Evolutionary conservation across 2,797 vertebrate species (phyloP), one percentile per base, ranked within the genome.

Genomic region (Leptatherina wallacei): DNA sequence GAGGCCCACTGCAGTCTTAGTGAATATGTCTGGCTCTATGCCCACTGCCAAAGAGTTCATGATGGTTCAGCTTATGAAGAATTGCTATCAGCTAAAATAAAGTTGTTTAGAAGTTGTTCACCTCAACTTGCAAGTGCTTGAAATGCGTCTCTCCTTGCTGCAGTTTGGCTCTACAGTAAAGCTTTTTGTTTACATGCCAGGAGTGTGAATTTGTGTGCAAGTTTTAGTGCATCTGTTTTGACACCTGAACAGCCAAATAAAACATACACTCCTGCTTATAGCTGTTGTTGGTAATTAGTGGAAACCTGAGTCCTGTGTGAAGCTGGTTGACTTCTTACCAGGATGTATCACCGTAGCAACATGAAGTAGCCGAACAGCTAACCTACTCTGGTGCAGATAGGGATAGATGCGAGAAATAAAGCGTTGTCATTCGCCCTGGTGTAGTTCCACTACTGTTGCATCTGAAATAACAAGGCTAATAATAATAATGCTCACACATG

Each of bases 11-110:
- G 65, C 24, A 65, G n/a, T 20, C 24, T 47, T 18, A 29, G 9
- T 27, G 29, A 61, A 61, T 55, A 18, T 35, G n/a, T 35, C 35
- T 61, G 63, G 69, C 52, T 63, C 32, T 30, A 13, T 58, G 54
- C 54, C 40, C 54, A 51, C 36, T 57, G 22, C 24, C 18, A n/a
- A 42, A 16, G 55, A 66, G 44, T 54, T 65, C 56, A 66, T 29
- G 62, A 60, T 42, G 29, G 27, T 65, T 60, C 16, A 65, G 49
- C 69, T 72, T 58, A 47, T 60, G 54, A 73, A 40, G 36, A 49
- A 33, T 54, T 55, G 16, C 30, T n/a, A 1, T 59, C 20, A 10
- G 18, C 6, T 78, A 7, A 44, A 54, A 47, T 71, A n/a, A 68
- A 71, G 47, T 35, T 11, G 9, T 24, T 62, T 29, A 2, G 13